A percentile compares a stretch with the other conserved stretches of the same genome.
These are phyloP conservation scores for Eupithecia vulgata DNA, from an alignment of 2,888 invertebrate genomes.

Conservation along the genomic window DNA sequence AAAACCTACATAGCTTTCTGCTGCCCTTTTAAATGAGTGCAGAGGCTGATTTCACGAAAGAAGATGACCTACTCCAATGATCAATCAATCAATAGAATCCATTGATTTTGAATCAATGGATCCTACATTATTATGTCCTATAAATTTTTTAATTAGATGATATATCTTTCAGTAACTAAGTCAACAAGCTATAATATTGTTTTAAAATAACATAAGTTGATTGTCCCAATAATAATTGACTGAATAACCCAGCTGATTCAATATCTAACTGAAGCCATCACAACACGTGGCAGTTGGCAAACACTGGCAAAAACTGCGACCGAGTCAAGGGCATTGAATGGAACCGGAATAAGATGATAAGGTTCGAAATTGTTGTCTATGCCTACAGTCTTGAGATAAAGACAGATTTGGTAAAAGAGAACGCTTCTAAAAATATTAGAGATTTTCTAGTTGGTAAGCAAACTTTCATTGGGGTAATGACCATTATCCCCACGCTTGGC, in stretches of 20 bases:
- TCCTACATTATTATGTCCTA: no score
- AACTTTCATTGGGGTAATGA: no score
- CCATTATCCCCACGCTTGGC: no score
- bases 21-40: no score
- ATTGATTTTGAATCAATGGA: no score
- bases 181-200: not conserved
- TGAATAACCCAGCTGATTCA: not conserved
- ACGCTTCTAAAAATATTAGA: not conserved
- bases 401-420: not conserved
- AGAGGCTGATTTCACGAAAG: no score
- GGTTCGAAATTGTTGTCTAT: constrained; percentile 13
- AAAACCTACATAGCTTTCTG: no score
- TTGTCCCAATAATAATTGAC: not conserved
- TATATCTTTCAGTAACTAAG: not conserved
- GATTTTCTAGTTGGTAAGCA: no score
- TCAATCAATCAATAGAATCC: no score
- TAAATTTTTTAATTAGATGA: no score
- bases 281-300: constrained; percentile 30
- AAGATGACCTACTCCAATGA: no score
- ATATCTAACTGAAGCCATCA: not conserved
- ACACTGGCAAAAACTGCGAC: constrained; percentile 38
- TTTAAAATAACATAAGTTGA: not conserved
- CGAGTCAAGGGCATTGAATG: constrained; percentile 40
- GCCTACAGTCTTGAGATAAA: not conserved
- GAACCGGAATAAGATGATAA: constrained; percentile 32